Evolutionary conservation across 2,113 vertebrate genomes (phyloP).

Genomic region (Protomyctophum bolini): DNA sequence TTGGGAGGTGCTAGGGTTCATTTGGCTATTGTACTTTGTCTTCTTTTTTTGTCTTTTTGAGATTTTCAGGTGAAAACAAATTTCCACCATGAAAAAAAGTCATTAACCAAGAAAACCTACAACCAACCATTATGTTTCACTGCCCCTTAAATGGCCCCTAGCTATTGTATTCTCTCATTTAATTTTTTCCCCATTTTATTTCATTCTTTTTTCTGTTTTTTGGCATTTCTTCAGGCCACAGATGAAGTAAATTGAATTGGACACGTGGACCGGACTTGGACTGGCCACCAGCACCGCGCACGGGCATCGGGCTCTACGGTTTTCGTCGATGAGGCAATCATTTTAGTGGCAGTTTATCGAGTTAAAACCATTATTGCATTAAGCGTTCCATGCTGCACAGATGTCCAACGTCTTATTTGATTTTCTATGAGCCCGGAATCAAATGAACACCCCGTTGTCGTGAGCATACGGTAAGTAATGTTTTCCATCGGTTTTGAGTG

Average conservation of each 20-base stretch:
- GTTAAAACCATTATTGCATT: conserved; percentile 30
- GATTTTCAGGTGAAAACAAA: not conserved
- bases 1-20: too few relatives aligned
- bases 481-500: too few relatives aligned
- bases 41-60: conserved; percentile 12
- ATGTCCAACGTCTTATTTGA: conserved; percentile 31
- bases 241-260: conserved; percentile 40
- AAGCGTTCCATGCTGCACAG: conserved; percentile 18
- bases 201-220: conserved; percentile 17
- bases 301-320: conserved; percentile 12
- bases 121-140: conserved; percentile 34
- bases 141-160: not conserved
- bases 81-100: not conserved
- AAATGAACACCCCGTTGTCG: conserved; percentile 29
- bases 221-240: conserved; percentile 19
- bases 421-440: conserved; percentile 17
- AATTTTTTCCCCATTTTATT: conserved; percentile 1
- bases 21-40: not conserved
- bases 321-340: conserved; percentile 3
- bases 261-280: conserved; percentile 24
- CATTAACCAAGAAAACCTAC: conserved; percentile 10
- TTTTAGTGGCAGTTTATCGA: conserved; percentile 30
- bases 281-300: not conserved
- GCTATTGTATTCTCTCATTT: conserved; percentile 15
- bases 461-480: too few relatives aligned